Conservation (phyloP, 2,888 invertebrate genomes). For the Cepaea hortensis region DNA sequence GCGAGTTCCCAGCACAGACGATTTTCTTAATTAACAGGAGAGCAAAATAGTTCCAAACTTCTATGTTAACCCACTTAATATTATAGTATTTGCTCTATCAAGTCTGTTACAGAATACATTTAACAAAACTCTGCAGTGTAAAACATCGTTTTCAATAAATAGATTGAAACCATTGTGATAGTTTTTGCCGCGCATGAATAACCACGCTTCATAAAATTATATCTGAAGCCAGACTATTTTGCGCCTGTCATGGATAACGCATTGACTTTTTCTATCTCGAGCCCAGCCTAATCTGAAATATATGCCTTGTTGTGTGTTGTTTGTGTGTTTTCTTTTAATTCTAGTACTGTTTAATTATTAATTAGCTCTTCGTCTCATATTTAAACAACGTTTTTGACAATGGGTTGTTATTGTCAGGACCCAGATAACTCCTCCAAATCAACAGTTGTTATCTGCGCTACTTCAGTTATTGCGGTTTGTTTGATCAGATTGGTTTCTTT, state of each 20-base stretch:
- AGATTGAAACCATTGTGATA: too few species aligned
- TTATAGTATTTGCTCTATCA: background rate
- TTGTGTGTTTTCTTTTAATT: background rate
- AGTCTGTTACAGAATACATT: too few species aligned
- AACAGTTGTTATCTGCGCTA: too few species aligned
- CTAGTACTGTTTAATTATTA: background rate
- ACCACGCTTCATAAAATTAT: background rate
- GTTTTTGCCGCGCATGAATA: conserved; percentile 26
- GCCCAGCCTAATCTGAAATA: background rate
- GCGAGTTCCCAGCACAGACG: conserved; percentile 37
- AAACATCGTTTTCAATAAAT: background rate
- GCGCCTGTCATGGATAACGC: conserved; percentile 22
- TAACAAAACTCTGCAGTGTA: background rate
- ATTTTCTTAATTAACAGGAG: conserved; percentile 25
- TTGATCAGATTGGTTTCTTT: too few species aligned
- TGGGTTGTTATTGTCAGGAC: background rate
- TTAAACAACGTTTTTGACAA: background rate
- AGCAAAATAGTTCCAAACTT: conserved; percentile 40
- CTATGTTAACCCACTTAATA: background rate
- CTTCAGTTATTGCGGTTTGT: too few species aligned
- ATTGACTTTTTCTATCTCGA: background rate
- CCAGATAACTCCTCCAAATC: too few species aligned
- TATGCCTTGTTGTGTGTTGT: background rate
- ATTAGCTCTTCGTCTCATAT: background rate
- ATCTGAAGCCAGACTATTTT: background rate